Percentiles rank a stretch among this genome's conserved stretches.
Conservation (phyloP, 2,113 vertebrate species). For the Tamias sibiricus region DNA sequence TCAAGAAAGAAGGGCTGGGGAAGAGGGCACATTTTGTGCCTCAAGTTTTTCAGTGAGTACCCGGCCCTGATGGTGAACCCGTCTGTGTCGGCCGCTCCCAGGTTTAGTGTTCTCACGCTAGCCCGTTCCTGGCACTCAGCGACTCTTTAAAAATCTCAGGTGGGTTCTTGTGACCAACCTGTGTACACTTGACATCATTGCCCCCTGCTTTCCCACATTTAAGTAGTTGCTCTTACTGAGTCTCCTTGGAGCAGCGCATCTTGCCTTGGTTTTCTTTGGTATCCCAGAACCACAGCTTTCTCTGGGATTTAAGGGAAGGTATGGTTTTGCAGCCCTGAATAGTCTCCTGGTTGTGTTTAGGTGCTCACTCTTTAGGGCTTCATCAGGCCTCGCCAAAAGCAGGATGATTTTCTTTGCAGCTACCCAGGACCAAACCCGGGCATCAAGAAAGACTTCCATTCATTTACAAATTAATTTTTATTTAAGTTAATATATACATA, state of each 20-base stretch:
- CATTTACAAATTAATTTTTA: not conserved
- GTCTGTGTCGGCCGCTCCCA: not conserved
- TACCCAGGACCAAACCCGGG: not conserved
- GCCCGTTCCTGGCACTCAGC: too few relatives aligned
- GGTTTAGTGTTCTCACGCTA: not conserved
- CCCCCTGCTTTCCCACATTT: not conserved
- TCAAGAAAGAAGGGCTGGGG: not conserved
- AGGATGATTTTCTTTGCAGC: not conserved
- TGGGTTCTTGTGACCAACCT: not conserved
- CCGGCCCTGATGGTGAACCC: too few relatives aligned
- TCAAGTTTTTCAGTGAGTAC: not conserved
- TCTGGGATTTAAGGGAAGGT: not conserved
- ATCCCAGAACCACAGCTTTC: accelerated
- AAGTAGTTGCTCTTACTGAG: accelerated
- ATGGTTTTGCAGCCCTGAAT: too few relatives aligned
- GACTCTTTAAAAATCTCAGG: too few relatives aligned
- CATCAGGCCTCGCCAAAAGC: not conserved
- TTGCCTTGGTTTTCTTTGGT: too few relatives aligned
- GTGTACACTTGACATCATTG: accelerated
- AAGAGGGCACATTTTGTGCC: too few relatives aligned
- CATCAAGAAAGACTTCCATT: not conserved
- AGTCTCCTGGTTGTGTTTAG: not conserved
- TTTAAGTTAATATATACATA: not conserved
- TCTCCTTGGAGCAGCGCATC: accelerated
- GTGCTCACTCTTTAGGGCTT: not conserved